Conservation (phyloP, 2,888 invertebrate species). For the Drosophila buzzatii region DNA sequence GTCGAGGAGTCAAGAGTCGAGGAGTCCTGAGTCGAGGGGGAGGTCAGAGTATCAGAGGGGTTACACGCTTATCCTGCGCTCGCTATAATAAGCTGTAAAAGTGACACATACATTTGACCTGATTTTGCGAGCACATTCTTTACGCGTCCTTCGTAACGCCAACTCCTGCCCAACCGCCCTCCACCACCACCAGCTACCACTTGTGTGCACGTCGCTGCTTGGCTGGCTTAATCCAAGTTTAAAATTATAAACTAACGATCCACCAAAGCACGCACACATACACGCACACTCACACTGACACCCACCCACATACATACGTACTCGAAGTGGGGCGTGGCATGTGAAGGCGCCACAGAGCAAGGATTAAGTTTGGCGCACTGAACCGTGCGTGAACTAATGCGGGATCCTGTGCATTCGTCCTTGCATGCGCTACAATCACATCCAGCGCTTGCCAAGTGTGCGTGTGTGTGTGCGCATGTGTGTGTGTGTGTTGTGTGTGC, state of each 20-base stretch:
- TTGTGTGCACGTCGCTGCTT: conserved; percentile 35
- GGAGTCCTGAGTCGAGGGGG: neutral
- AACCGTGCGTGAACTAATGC: conserved; percentile 78
- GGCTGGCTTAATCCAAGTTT: conserved; percentile 78
- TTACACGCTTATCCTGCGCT: conserved; percentile 41
- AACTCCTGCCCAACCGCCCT: neutral
- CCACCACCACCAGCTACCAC: neutral
- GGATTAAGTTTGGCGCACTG: conserved; percentile 79
- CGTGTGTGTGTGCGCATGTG: conserved; percentile 6
- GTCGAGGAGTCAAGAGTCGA: neutral
- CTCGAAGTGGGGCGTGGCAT: conserved; percentile 23
- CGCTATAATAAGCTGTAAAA: conserved; percentile 81
- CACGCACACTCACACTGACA: conserved; percentile 37
- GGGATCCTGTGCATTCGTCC: conserved; percentile 76
- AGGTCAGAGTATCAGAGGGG: neutral
- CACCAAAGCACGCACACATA: conserved; percentile 52
- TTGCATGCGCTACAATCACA: conserved; percentile 77
- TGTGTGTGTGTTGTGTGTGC: neutral
- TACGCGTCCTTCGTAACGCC: conserved; percentile 29
- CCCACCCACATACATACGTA: neutral
- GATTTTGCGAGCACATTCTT: conserved; percentile 73
- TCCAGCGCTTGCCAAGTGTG: conserved; percentile 53
- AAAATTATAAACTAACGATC: conserved; percentile 82
- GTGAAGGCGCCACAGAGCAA: conserved; percentile 60
- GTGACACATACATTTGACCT: conserved; percentile 79